These are phyloP conservation scores for Schizaphis graminum DNA, from an alignment of 2,888 invertebrate genomes.

Conservation along the genomic window DNA sequence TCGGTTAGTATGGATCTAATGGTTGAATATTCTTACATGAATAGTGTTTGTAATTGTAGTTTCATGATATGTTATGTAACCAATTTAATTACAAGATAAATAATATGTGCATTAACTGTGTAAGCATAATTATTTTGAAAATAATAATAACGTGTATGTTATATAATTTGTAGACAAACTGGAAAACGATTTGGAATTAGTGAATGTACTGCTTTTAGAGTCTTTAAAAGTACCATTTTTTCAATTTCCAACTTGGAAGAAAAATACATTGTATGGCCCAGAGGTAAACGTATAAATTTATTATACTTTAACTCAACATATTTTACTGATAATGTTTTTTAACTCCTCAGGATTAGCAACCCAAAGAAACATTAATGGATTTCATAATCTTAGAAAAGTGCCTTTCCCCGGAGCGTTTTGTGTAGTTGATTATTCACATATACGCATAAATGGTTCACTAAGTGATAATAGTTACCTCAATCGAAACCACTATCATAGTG, in stretches of 20 bases:
- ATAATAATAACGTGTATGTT: background rate
- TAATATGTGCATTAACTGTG: too few species aligned
- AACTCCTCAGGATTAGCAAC: background rate
- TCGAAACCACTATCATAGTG: background rate
- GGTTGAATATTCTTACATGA: background rate
- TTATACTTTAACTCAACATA: background rate
- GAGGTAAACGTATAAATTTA: background rate
- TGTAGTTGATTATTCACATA: background rate
- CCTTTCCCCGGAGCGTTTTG: background rate
- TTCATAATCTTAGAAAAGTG: background rate
- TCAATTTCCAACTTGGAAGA: background rate
- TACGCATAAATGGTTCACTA: background rate
- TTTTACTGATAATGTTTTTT: too few species aligned
- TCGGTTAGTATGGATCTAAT: too few species aligned
- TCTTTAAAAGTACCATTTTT: background rate
- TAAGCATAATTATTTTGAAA: too few species aligned
- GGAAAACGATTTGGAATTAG: background rate
- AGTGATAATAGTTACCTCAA: background rate
- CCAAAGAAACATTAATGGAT: background rate
- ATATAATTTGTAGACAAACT: slow-evolving; percentile 12
- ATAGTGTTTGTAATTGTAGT: background rate
- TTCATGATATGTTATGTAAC: background rate
- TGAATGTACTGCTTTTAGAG: slow-evolving; percentile 2
- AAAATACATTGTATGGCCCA: slow-evolving; percentile 6
- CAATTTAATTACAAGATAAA: too few species aligned